phyloP scores from a whole-genome alignment of 2,888 invertebrate species.

The Hypomecis punctinalis region DNA sequence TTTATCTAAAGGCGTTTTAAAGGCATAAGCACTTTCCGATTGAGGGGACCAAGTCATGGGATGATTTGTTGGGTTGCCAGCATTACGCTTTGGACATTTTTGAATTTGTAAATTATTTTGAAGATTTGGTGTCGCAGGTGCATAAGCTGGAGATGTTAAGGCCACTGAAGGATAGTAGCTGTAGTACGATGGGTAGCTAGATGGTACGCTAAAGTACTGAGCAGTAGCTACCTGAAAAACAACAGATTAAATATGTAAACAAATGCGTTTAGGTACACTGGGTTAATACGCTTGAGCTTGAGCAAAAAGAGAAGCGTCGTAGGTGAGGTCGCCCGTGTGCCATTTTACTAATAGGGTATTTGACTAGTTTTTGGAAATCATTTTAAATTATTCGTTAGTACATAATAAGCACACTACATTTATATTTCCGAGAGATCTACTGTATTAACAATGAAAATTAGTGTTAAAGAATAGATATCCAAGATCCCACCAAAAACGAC shows the following conservation, averaged over 20 bases:
- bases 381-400: too few species aligned
- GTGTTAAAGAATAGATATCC: too few species aligned
- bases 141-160: conserved; percentile 16
- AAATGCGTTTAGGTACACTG: not conserved
- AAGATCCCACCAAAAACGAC: too few species aligned
- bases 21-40: conserved; percentile 50
- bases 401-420: too few species aligned
- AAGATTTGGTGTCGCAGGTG: conserved; percentile 3
- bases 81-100: conserved; percentile 13
- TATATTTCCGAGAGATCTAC: too few species aligned
- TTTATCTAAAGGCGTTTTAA: conserved; percentile 45
- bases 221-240: conserved; percentile 34
- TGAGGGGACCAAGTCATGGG: conserved; percentile 46
- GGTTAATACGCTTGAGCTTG: not conserved
- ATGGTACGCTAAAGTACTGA: conserved; percentile 32
- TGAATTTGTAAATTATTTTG: conserved; percentile 1
- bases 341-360: too few species aligned
- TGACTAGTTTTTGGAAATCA: too few species aligned
- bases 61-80: not conserved
- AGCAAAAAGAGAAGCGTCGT: too few species aligned
- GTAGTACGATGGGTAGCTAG: conserved; percentile 25
- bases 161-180: conserved; percentile 18
- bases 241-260: not conserved
- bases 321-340: too few species aligned
- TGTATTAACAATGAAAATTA: too few species aligned